Base-by-base conservation (phyloP, 2,797 vertebrate genomes). In the Neostethus bicornis region DNA sequence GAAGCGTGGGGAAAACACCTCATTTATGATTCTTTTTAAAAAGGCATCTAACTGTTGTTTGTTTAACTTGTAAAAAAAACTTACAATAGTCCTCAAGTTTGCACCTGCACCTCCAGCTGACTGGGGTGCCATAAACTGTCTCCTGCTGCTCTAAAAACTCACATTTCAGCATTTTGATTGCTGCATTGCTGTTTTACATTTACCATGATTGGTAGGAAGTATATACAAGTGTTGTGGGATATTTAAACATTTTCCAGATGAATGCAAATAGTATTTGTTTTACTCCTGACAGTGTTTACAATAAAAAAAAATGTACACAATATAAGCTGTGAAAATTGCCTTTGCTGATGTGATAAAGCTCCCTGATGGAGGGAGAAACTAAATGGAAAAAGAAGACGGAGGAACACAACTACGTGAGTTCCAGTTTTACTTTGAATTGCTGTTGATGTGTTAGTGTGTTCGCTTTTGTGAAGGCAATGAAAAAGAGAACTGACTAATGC, bases 381-480 rank as follows among this genome's bases (percentile, higher is more conserved):
- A 53, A 45, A 51, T 84, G 85, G 84, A 85, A 87, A 85, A 13
- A 71, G 44, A 70, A 51, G 77, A 61, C 58, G 83, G 79, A 81
- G 73, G 56, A 47, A 78, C 31, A 52, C 57, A 11, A 13, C 14
- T 37, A 54, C 34, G 73, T 51, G 75, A 44, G 75, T 83, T 71
- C 81, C 76, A 65, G 75, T 88, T 87, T 90, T 85, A 66, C 20
- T 85, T 77, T 77, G 66, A 75, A 70, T 67, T 51, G 65, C n/a
- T 57, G 57, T 46, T 42, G 60, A 37, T 37, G 32, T 58, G 37
- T 50, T 53, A 37, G 46, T 26, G 16, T 53, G 56, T 59, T 70
- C 23, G 45, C 61, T 64, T 69, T 59, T 62, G 59, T 58, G n/a
- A 51, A 69, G 34, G 66, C 45, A 41, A 42, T 50, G 61, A 78